A percentile compares a stretch with the other conserved stretches of the same genome.
These are phyloP conservation scores for Aurelia aurita DNA, from an alignment of 30 jellyfish, hydroid and myxozoan species.

Conservation along the genomic window DNA sequence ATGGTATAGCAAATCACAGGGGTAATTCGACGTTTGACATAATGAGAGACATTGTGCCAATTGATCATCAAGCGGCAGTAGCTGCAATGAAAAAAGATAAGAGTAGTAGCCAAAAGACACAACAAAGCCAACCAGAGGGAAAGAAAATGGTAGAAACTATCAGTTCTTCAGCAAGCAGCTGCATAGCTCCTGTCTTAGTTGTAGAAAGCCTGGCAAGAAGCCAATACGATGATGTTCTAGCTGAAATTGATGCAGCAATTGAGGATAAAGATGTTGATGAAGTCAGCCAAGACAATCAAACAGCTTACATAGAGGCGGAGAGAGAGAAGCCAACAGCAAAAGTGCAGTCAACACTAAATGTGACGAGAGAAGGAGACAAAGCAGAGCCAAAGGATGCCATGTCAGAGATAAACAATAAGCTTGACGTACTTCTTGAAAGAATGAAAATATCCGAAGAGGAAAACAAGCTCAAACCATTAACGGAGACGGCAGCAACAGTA, in stretches of 20 bases:
- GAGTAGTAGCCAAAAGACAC: background rate
- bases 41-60: constrained; percentile 18
- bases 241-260: constrained; percentile 1
- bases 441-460: constrained; percentile 47
- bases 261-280: constrained; percentile 6
- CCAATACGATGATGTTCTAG: background rate
- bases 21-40: constrained; percentile 6
- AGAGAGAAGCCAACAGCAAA: constrained; percentile 38
- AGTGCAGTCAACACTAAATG: constrained; percentile 15
- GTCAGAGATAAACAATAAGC: constrained; percentile 13
- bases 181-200: constrained; percentile 3
- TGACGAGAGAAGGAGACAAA: constrained; percentile 9
- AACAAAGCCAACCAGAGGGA: constrained; percentile 9
- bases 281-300: background rate
- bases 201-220: constrained; percentile 2
- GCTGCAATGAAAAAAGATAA: constrained; percentile 25
- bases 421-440: constrained; percentile 17
- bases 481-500: constrained; percentile 38
- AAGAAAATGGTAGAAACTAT: constrained; percentile 2
- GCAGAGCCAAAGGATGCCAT: constrained; percentile 1
- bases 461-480: constrained; percentile 16
- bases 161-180: constrained; percentile 9
- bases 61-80: constrained; percentile 39
- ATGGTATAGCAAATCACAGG: constrained; percentile 42
- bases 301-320: background rate